Evolutionary conservation across 1,140 invertebrate species (phyloP), one percentile per base, ranked within the genome.

Genomic region (Theocolax elegans): DNA sequence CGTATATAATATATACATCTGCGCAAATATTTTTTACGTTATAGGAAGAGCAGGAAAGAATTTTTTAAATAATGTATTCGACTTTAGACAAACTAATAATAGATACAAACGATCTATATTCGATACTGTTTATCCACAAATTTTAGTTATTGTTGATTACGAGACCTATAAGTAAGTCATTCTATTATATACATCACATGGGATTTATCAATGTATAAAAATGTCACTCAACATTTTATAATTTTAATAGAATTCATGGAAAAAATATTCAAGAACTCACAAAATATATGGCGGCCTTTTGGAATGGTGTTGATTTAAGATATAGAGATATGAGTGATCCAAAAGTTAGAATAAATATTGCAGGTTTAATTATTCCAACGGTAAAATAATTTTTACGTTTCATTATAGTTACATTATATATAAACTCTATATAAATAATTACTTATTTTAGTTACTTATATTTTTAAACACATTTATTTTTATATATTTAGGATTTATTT

Each of bases 221-320:
- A 48, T 19, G 9, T 3, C 17, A 13, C 48, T 51, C 13, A 15
- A 27, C 23, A 25, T 51, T 19, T 48, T 51, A 13, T 13, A 13
- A 12, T 67, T 46, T 40, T 71, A 29, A n/a, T 29, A 72, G 71
- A n/a, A 42, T 19, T 7, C 63, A 66, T 23, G 48, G 48, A 25
- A 66, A 56, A 25, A 62, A 62, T 56, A 38, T 67, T 19, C 13
- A 62, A n/a, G 40, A 42, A 46, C 23, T 62, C 4, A 25, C 56
- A n/a, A 40, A 59, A 44, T 73, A 75, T 44, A 71, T 72, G 46
- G n/a, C 63, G 1, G 54, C 53, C 1, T 75, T 71, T 67, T 76
- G 59, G 72, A 76, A 74, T 59, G 65, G 38, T 0, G 74, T 75
- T 6, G 74, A 75, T 23, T n/a, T 70, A 10, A 51, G 38, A 63